Percentiles rank a stretch among this genome's conserved stretches.
Evolutionary conservation across 2,797 vertebrate genomes (phyloP).

Genomic region (Hirundo rustica): DNA sequence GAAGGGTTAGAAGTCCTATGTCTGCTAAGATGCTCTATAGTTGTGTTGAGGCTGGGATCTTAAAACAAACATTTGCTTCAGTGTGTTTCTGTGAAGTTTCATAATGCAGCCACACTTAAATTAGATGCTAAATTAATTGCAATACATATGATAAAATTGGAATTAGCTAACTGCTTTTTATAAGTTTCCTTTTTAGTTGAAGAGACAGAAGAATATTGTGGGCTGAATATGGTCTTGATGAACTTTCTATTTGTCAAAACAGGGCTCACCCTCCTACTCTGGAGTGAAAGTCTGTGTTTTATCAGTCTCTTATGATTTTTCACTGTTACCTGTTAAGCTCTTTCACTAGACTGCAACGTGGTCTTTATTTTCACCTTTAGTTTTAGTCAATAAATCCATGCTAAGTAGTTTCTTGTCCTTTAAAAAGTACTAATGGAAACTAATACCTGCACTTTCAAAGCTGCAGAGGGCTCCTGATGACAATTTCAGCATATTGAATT

Average conservation of each 20-base stretch:
- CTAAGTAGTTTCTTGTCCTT: conserved; percentile 9
- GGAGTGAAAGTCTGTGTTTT: background rate
- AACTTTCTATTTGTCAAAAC: background rate
- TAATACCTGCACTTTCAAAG: conserved; percentile 13
- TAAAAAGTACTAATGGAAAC: conserved; percentile 7
- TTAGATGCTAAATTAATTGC: background rate
- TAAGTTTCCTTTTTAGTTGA: background rate
- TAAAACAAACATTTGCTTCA: background rate
- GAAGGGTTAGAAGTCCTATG: background rate
- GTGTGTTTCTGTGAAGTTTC: background rate
- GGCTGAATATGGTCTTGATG: background rate
- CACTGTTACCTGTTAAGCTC: background rate
- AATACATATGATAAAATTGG: background rate
- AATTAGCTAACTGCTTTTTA: background rate
- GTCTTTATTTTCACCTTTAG: background rate
- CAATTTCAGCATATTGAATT: background rate
- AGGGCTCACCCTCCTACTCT: background rate
- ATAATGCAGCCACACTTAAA: background rate
- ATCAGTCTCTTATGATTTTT: background rate
- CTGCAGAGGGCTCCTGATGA: conserved; percentile 5
- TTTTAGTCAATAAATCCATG: conserved; percentile 2
- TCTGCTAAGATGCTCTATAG: background rate
- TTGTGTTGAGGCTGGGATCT: background rate
- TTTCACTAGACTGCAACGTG: background rate
- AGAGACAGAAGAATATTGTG: background rate